Evolutionary conservation across 2,888 invertebrate species (phyloP).

Genomic region (Ernsta delagoae): DNA sequence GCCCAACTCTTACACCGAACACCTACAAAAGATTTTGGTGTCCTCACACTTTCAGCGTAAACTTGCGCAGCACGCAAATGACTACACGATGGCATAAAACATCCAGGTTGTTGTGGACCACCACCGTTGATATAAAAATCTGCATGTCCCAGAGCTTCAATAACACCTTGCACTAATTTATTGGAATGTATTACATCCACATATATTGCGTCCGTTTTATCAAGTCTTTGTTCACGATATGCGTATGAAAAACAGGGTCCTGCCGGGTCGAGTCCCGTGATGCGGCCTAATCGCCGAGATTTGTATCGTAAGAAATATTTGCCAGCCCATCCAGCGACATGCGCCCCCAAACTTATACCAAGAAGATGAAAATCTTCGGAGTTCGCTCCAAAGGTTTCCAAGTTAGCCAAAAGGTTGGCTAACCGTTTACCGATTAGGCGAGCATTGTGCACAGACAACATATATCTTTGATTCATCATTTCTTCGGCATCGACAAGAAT

Average conservation of each 20-base stretch:
- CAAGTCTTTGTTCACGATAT: slow-evolving; percentile 70
- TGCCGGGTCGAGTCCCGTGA: slow-evolving; percentile 80
- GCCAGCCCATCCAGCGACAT: slow-evolving; percentile 81
- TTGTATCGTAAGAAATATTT: slow-evolving; percentile 75
- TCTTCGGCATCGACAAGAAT: slow-evolving; percentile 75
- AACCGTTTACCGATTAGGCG: slow-evolving; percentile 81
- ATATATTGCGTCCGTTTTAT: slow-evolving; percentile 74
- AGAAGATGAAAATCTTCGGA: slow-evolving; percentile 81
- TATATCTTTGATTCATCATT: slow-evolving; percentile 73
- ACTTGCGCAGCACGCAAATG: slow-evolving; percentile 76
- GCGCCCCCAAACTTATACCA: slow-evolving; percentile 85
- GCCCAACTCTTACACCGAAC: slow-evolving; percentile 71
- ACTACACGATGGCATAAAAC: slow-evolving; percentile 81
- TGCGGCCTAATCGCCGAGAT: slow-evolving; percentile 67
- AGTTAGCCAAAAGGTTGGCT: slow-evolving; percentile 77
- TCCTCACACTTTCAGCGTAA: slow-evolving; percentile 70
- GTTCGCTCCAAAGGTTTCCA: slow-evolving; percentile 72
- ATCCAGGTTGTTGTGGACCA: slow-evolving; percentile 88
- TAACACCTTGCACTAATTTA: slow-evolving; percentile 74
- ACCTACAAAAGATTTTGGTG: slow-evolving; percentile 72
- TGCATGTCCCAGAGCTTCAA: slow-evolving; percentile 87
- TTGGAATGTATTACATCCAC: slow-evolving; percentile 78
- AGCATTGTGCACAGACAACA: slow-evolving; percentile 72
- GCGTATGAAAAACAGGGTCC: slow-evolving; percentile 79
- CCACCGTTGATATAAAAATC: slow-evolving; percentile 91